Evolutionary conservation across 2,113 vertebrate genomes (phyloP), one percentile per base, ranked within the genome.

Genomic region (Daubentonia madagascariensis): DNA sequence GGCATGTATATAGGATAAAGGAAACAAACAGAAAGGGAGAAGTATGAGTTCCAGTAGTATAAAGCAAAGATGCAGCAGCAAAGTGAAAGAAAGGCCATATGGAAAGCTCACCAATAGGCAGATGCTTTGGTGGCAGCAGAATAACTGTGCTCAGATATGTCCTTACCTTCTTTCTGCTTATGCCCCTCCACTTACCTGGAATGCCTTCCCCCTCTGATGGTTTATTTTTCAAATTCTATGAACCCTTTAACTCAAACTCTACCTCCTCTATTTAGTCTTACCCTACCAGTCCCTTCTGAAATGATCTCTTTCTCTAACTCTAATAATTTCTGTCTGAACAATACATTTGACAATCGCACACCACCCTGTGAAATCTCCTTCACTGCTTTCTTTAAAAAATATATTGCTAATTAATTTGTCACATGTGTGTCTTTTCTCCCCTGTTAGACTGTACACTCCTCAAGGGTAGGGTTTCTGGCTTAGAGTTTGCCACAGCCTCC

Each of bases 261-360:
- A 85, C 61, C 25, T 96, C 67, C 20, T 96, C 50, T 83, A 35
- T 91, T 40, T 54, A 85, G 45, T 85, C 45, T 91, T 90, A 96
- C 4, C 16, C 65, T 81, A 76, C 83, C 43, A 81, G 63, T 72
- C 32, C 61, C 32, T 83, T 87, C 54, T 85, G 40, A 91, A 65
- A 67, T 91, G 37, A 68, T 73, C 63, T 86, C 80, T 91, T 96
- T 94, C 84, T 95, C 68, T 81, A 90, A 90, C 63, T 87, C 43
- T 85, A 80, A 75, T 32, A 89, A 43, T 93, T 83, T 85, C 17
- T 28, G 13, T 86, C 28, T 83, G 22, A 93, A 78, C 5, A 78
- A 89, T 86, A 30, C 40, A 95, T 87, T 89, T 89, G 61, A 79
- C 12, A 90, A 93, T 48, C 43, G 91, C 52, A 32, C 32, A 68